Evolutionary conservation across 2,797 vertebrate species (phyloP).

Genomic region (Hipposideros larvatus): DNA sequence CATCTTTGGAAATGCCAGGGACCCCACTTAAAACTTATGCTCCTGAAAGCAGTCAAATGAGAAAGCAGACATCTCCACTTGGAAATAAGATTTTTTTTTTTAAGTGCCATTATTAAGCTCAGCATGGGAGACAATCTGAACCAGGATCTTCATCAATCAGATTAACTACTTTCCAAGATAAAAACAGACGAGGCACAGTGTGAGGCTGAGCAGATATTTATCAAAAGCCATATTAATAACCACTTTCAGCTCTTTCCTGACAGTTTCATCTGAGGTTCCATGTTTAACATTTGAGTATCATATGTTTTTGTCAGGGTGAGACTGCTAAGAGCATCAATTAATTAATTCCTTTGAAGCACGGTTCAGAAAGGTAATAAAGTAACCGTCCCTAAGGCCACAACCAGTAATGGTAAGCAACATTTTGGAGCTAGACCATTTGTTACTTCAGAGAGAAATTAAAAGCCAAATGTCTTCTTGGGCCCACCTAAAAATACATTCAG

Average conservation of each 20-base stretch:
- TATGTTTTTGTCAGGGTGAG: conserved; percentile 93
- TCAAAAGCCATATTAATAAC: conserved; percentile 95
- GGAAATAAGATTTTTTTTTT: conserved; percentile 61
- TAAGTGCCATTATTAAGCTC: conserved; percentile 89
- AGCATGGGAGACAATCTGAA: conserved; percentile 93
- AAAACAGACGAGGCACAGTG: conserved; percentile 92
- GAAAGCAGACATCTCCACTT: conserved; percentile 70
- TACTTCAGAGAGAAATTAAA: conserved; percentile 87
- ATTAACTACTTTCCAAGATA: conserved; percentile 92
- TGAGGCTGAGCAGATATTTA: conserved; percentile 93
- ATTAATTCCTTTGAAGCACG: conserved; percentile 92
- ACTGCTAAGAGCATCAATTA: conserved; percentile 92
- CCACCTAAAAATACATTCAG: conserved; percentile 73
- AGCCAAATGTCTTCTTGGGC: conserved; percentile 76
- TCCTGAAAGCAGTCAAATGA: conserved; percentile 66
- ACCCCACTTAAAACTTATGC: background rate
- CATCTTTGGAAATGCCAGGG: background rate
- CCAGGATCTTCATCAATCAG: conserved; percentile 95
- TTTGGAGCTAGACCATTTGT: conserved; percentile 83
- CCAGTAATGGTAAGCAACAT: conserved; percentile 87
- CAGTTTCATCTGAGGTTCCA: conserved; percentile 93
- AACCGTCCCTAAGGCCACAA: conserved; percentile 89
- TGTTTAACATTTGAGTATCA: conserved; percentile 94
- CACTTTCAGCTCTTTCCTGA: conserved; percentile 91
- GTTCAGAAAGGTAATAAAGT: conserved; percentile 92